Evolutionary conservation across 1,140 invertebrate genomes (phyloP).

Genomic region (Penaeus vannamei): DNA sequence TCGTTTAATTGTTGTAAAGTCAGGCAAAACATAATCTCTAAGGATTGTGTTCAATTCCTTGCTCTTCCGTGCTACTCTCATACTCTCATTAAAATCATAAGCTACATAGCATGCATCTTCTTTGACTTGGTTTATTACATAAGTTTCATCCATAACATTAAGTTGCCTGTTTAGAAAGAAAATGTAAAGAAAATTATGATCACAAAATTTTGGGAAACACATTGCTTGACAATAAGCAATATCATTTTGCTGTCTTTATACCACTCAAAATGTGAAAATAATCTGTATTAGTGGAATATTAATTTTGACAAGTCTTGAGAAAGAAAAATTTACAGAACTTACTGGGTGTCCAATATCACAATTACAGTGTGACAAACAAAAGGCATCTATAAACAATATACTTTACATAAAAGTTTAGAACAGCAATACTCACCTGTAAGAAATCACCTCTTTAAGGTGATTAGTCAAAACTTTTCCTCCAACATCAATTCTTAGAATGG

Average conservation of each 20-base stretch:
- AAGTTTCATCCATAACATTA: conserved; percentile 99
- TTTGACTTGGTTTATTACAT: conserved; percentile 98
- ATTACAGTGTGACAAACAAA: background rate
- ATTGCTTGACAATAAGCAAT: too few species aligned
- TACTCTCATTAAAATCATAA: conserved; percentile 86
- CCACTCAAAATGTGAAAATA: too few species aligned
- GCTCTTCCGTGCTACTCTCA: conserved; percentile 82
- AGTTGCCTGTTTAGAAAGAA: conserved; percentile 79
- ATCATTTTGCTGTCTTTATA: too few species aligned
- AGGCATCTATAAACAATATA: background rate
- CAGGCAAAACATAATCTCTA: conserved; percentile 95
- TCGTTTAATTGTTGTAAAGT: conserved; percentile 88
- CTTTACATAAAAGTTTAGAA: conserved; percentile 10
- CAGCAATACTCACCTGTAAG: conserved; percentile 78
- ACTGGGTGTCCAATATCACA: too few species aligned
- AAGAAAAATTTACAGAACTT: too few species aligned
- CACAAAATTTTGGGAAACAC: too few species aligned
- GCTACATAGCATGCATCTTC: conserved; percentile 98
- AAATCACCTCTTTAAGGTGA: conserved; percentile 97
- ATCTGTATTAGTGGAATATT: too few species aligned
- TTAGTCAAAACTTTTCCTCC: conserved; percentile 98
- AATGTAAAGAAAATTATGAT: too few species aligned
- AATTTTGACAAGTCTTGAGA: too few species aligned
- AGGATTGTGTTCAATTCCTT: conserved; percentile 79
- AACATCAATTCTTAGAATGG: conserved; percentile 89